Evolutionary conservation across 2,113 vertebrate genomes (phyloP), one percentile per base, ranked within the genome.

Genomic region (Rhinolophus sinicus): DNA sequence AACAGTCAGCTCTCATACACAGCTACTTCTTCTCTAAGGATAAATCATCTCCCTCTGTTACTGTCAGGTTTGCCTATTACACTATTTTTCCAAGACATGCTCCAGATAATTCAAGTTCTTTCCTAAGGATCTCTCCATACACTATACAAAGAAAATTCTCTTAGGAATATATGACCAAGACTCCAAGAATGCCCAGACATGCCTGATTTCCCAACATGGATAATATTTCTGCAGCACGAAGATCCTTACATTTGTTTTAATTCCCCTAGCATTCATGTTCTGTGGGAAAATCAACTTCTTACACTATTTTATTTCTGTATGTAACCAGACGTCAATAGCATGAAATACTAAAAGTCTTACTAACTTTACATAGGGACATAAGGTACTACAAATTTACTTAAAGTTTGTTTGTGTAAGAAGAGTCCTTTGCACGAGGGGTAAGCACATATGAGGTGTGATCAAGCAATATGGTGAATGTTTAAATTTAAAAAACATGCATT

Each of bases 51-150:
- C 40, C 9, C 40, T 82, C 28, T 44, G 6, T 85, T 76, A 80
- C 3, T 70, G 12, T 73, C 78, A 93, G 13, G 1, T 30, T 85
- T 8, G 8, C 10, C 16, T 77, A 19, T 67, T 93, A 62, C 6
- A 85, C 2, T 19, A 78, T 75, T 93, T 84, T 85, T 77, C 67
- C 13, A 86, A 94, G 21, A 64, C 11, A 26, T 50, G 1, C 47
- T 58, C 35, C 15, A 95, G 38, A 91, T 8, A 84, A 70, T 81
- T 93, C 15, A 81, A 52, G 33, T 87, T 94, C 14, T 85, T 96
- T 85, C 33, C 60, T 26, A 69, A 69, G 35, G 7, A 40, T 78
- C 35, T 56, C 19, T 65, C 94, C 64, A 95, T 76, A 54, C 70
- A n/a, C 19, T 47, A 62, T 14, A 3, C 8, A 67, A 84, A 84